phyloP scores from a whole-genome alignment of 2,888 invertebrate species.

The Frankliniella intonsa region DNA sequence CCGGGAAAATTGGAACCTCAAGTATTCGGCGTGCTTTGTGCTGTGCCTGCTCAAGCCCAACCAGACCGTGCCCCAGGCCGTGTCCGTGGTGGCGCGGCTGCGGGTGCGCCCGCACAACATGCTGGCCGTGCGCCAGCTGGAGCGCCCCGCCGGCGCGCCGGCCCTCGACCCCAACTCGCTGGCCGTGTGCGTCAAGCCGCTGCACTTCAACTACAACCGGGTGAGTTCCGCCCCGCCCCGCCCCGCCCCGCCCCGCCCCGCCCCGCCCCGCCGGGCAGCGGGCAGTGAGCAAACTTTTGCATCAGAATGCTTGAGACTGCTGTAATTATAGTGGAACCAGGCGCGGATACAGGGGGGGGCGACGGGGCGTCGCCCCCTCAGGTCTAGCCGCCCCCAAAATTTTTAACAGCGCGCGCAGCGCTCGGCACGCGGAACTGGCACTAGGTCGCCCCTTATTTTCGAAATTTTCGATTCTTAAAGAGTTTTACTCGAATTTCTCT shows the following conservation, averaged over 20 bases:
- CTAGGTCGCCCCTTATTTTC: too few species aligned
- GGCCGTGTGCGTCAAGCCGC: conserved; percentile 84
- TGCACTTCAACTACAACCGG: conserved; percentile 83
- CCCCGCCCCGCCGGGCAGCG: background rate
- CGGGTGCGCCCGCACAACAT: conserved; percentile 58
- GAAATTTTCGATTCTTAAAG: too few species aligned
- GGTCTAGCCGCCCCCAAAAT: too few species aligned
- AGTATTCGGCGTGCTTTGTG: conserved; percentile 86
- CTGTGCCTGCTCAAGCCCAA: conserved; percentile 68
- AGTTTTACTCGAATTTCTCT: too few species aligned
- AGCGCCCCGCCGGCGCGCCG: conserved; percentile 49
- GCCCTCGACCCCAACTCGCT: conserved; percentile 47
- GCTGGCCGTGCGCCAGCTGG: conserved; percentile 42
- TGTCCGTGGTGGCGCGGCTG: conserved; percentile 62
- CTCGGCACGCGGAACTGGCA: too few species aligned
- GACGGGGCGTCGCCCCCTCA: too few species aligned
- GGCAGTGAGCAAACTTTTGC: background rate
- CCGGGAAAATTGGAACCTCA: conserved; percentile 88
- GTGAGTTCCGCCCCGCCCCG: conserved; percentile 46
- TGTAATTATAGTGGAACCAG: too few species aligned
- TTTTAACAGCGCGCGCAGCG: too few species aligned
- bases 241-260: background rate
- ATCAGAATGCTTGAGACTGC: too few species aligned
- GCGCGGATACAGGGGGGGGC: too few species aligned
- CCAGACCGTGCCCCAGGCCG: conserved; percentile 59